A percentile compares a stretch with the other conserved stretches of the same genome.
phyloP scores from a whole-genome alignment of 2,113 vertebrate species.

The Sporophila hypoxantha region DNA sequence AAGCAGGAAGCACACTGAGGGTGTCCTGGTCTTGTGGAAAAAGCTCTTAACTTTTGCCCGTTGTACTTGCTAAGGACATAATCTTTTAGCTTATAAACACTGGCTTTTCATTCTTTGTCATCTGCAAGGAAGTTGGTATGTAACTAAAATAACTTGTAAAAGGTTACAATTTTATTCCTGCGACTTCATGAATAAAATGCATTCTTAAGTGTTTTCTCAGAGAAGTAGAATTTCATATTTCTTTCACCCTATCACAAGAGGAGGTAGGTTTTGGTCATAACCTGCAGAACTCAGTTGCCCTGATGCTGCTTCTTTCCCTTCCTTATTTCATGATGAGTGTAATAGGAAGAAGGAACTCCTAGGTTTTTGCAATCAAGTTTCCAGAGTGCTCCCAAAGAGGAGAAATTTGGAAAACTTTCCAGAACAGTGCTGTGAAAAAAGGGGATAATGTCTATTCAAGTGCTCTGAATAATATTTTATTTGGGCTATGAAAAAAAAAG shows the following conservation, averaged over 20 bases:
- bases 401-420: conserved; percentile 36
- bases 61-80: conserved; percentile 34
- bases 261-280: conserved; percentile 5
- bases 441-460: conserved; percentile 47
- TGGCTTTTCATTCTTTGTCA: conserved; percentile 22
- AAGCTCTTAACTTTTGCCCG: background rate
- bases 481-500: background rate
- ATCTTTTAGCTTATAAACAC: conserved; percentile 2
- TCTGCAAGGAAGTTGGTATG: background rate
- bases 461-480: conserved; percentile 32
- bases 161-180: conserved; percentile 34
- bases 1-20: conserved; percentile 11
- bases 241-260: background rate
- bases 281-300: background rate
- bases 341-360: conserved; percentile 30
- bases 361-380: conserved; percentile 18
- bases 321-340: background rate
- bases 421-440: conserved; percentile 54
- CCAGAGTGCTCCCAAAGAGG: conserved; percentile 33
- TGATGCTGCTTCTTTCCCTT: conserved; percentile 30
- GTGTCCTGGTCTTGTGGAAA: conserved; percentile 26
- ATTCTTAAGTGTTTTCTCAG: conserved; percentile 26
- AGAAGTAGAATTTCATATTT: conserved; percentile 22
- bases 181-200: conserved; percentile 27
- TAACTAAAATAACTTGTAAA: conserved; percentile 43